Base-by-base conservation (phyloP, 2,888 invertebrate genomes). In the Drosophila maculinotata region DNA sequence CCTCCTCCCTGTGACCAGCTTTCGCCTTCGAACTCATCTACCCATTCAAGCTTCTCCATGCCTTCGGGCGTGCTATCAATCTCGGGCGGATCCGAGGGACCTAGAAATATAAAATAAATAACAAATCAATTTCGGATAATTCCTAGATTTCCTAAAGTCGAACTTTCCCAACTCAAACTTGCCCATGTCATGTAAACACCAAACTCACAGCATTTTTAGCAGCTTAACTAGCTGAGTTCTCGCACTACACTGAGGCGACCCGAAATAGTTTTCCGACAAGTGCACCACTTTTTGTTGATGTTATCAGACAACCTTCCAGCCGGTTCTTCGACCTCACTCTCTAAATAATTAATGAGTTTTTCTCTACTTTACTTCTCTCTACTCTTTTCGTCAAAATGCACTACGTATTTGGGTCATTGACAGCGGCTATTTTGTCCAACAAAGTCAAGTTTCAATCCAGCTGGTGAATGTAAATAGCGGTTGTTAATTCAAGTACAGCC, bases 11-110 rank as follows among this genome's bases (percentile, higher is more conserved):
- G 70, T 0, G 74, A 47, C 35, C 70, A 65, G 41, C 52, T 80
- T 10, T 67, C 77, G n/a, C 63, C 92, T 81, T 92, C 93, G 69
- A 95, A 94, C 81, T 96, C 95, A 89, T 95, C 94, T 89, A 95
- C 95, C 95, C 96, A 96, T 89, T 95, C 95, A 35, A 96, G 91
- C 44, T 94, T 94, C 78, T 94, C 94, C 93, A 94, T 94, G 10
- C 93, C 92, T 49, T 93, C 92, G 1, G 92, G 92, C 8, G 92
- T 92, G 4, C 86, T 87, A 89, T 93, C 83, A 86, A 93, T 83
- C 91, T 91, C 91, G 39, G 71, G 23, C 8, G 65, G 58, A 52
- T 86, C 80, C 3, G 70, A 54, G 23, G 72, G 69, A 36, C 70
- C 89, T 90, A 23, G n/a, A 7, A 8, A 23, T 8, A 12, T 6